Evolutionary conservation across 1,140 invertebrate genomes (phyloP).

Genomic region (Drosophila sp.): DNA sequence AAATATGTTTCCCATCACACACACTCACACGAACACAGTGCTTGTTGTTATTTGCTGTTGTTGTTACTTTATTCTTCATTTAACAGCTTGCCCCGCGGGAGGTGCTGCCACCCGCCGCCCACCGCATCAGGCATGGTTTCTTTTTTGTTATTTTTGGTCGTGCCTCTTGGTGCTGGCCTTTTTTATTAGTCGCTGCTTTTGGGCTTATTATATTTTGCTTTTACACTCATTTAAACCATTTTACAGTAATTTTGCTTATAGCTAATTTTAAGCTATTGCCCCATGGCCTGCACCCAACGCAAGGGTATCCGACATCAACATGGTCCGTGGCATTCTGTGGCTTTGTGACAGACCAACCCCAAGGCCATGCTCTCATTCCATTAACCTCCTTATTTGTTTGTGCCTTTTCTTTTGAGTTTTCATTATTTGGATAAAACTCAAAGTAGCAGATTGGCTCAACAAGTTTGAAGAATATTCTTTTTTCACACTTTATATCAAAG

Average conservation of each 20-base stretch:
- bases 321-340: conserved; percentile 3
- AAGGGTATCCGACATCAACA: neutral
- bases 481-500: no score
- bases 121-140: conserved; percentile 38
- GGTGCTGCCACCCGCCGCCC: conserved; percentile 25
- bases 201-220: conserved; percentile 80
- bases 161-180: conserved; percentile 45
- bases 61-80: conserved; percentile 78
- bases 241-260: conserved; percentile 84
- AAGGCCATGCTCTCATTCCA: conserved; percentile 4
- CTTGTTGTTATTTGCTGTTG: conserved; percentile 23
- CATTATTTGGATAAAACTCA: neutral
- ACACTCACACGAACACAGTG: conserved; percentile 27
- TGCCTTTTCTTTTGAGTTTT: conserved; percentile 3
- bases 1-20: conserved; percentile 79
- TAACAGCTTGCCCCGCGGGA: conserved; percentile 71
- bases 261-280: conserved; percentile 83
- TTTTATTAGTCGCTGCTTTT: conserved; percentile 69
- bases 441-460: neutral
- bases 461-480: no score
- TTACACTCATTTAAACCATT: conserved; percentile 84
- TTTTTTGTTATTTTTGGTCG: conserved; percentile 31
- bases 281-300: conserved; percentile 42
- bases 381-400: neutral
- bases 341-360: conserved; percentile 15